phyloP scores from a whole-genome alignment of 2,113 vertebrate genomes.

The Laticauda laticaudata region DNA sequence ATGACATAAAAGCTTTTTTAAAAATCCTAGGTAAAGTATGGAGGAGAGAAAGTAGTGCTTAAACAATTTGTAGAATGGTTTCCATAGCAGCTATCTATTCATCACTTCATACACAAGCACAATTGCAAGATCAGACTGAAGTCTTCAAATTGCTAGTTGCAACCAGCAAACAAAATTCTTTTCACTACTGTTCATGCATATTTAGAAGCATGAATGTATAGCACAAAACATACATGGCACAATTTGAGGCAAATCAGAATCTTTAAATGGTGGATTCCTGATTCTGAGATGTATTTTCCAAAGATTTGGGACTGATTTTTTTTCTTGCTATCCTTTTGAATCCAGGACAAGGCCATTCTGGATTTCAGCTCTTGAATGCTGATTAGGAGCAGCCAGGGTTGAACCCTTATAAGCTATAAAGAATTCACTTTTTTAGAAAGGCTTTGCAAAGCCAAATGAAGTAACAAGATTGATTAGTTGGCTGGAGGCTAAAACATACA shows the following conservation, averaged over 20 bases:
- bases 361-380: neutral
- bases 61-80: constrained; percentile 1
- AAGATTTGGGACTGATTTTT: neutral
- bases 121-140: neutral
- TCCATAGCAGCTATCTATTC: constrained; percentile 2
- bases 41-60: neutral
- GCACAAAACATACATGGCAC: neutral
- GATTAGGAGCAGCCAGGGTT: neutral
- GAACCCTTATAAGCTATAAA: neutral
- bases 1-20: neutral
- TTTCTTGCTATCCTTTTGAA: neutral
- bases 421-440: neutral
- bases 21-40: neutral
- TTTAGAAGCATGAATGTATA: neutral
- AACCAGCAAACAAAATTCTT: neutral
- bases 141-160: neutral
- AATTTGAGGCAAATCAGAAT: neutral
- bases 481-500: neutral
- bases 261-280: neutral
- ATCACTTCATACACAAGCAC: neutral
- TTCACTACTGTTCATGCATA: neutral
- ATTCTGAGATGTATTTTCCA: neutral
- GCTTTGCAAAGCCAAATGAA: neutral
- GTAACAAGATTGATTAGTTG: neutral
- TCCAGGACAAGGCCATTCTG: neutral